These are phyloP conservation scores for Geococcyx californianus DNA, from an alignment of 2,113 vertebrate genomes.

Conservation along the genomic window DNA sequence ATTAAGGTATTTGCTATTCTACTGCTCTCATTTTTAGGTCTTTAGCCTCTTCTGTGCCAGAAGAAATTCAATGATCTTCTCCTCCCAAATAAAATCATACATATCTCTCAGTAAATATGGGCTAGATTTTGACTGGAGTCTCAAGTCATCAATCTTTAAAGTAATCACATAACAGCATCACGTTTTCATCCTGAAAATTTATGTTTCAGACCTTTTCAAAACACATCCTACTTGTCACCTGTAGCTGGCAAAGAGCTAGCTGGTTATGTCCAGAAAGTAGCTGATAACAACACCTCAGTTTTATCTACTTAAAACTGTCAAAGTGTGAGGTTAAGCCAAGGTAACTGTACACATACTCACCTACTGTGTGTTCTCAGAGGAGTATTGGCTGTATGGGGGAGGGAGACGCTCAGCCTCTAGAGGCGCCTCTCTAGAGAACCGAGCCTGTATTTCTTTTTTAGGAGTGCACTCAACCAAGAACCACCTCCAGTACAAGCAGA, in stretches of 20 bases:
- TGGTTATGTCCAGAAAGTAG: neutral
- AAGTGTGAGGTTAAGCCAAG: neutral
- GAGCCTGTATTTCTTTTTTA: accelerated
- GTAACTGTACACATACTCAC: neutral
- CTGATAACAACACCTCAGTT: neutral
- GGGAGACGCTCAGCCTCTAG: neutral
- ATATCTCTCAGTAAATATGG: neutral
- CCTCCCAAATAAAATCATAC: neutral
- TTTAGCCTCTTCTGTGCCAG: neutral
- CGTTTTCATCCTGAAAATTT: neutral
- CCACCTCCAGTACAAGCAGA: neutral
- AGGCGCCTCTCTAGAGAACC: neutral
- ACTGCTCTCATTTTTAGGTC: neutral
- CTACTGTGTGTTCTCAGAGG: neutral
- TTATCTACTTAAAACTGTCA: neutral
- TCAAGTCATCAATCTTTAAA: neutral
- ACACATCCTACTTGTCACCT: neutral
- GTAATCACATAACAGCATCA: neutral
- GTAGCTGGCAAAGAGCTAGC: neutral
- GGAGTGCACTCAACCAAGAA: accelerated
- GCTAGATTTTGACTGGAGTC: neutral
- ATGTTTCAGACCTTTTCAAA: neutral
- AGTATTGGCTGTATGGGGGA: accelerated
- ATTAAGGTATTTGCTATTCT: neutral
- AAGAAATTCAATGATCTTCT: neutral